Conservation (phyloP, 2,888 invertebrate genomes). For the Drosophila colorata region DNA sequence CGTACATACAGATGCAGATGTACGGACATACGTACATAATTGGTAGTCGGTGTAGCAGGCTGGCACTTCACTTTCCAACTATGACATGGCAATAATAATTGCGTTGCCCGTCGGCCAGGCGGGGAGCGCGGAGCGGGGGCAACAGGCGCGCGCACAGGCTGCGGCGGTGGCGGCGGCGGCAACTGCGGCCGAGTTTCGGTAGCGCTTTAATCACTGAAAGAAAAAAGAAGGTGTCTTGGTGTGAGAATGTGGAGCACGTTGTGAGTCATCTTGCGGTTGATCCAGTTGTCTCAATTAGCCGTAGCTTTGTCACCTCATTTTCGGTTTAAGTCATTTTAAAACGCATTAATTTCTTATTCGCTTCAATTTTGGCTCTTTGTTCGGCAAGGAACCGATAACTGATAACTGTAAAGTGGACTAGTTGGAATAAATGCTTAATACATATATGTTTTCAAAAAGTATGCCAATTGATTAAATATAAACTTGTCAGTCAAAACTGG, state of each 20-base stretch:
- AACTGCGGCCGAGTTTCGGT: slow-evolving; percentile 53
- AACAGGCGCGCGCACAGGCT: background rate
- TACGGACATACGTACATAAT: slow-evolving; percentile 46
- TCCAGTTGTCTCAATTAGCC: slow-evolving; percentile 75
- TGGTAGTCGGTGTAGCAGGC: slow-evolving; percentile 59
- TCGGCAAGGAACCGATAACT: too few species aligned
- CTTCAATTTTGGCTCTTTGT: slow-evolving; percentile 14
- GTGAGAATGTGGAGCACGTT: slow-evolving; percentile 49
- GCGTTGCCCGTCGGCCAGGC: slow-evolving; percentile 38
- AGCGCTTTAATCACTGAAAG: slow-evolving; percentile 55
- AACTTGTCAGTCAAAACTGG: background rate
- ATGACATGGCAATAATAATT: slow-evolving; percentile 82
- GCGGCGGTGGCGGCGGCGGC: slow-evolving; percentile 13
- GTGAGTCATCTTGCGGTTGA: slow-evolving; percentile 54
- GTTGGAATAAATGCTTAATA: slow-evolving; percentile 3
- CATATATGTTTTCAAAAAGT: too few species aligned
- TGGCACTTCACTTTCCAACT: slow-evolving; percentile 77
- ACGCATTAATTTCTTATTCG: slow-evolving; percentile 28
- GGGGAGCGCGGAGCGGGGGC: background rate
- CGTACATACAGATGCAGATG: slow-evolving; percentile 1
- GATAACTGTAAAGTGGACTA: slow-evolving; percentile 17
- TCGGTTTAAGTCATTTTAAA: slow-evolving; percentile 42
- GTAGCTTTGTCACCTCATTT: slow-evolving; percentile 54
- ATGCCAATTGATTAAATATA: background rate
- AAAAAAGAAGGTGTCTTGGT: slow-evolving; percentile 28